Base-by-base conservation (phyloP, 2,113 vertebrate genomes). In the Corythoichthys intestinalis region DNA sequence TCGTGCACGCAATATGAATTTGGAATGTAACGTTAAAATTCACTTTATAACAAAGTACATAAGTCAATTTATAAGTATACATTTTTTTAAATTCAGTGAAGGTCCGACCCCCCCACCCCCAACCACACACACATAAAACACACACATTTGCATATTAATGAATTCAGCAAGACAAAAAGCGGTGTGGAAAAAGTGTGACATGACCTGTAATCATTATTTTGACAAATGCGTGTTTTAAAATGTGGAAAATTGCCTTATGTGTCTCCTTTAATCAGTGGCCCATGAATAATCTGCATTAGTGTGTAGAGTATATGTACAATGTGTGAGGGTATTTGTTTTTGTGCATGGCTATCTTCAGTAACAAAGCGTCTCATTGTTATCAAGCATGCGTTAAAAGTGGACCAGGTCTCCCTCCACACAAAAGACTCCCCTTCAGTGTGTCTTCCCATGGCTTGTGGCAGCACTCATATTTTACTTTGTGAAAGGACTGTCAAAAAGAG, bases 341-440 rank as follows among this genome's bases (percentile, higher is more conserved):
- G 44, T 49, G 41, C 8, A 35, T 68, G 52, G 41, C 62, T 66
- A 63, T 82, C 28, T 67, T 67, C 0, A 58, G 0, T 58, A 71
- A 80, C 78, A 81, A 75, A 81, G 75, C 78, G 57, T 11, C 58
- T 78, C 82, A 74, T 79, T 84, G 78, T 82, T 85, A 17, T 35
- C 7, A 2, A 79, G 71, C 9, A 0, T 67, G 52, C 17, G 37
- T 60, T 7, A 39, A 20, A 17, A 53, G 47, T 13, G 48, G 48
- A 49, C 48, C 48, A 49, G 11, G 13, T 58, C 34, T 38, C 56
- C 56, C 56, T 15, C 3, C 13, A 14, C 13, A 37, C 56, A 37
- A 35, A 58, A 58, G 6, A 57, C 2, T 34, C 69, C 13, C 34
- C 35, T 2, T 58, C 35, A 13, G 54, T 14, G 28, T 6, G 54